Base-by-base conservation (phyloP, 2,888 invertebrate species). In the Rotaria magnacalcarata region DNA sequence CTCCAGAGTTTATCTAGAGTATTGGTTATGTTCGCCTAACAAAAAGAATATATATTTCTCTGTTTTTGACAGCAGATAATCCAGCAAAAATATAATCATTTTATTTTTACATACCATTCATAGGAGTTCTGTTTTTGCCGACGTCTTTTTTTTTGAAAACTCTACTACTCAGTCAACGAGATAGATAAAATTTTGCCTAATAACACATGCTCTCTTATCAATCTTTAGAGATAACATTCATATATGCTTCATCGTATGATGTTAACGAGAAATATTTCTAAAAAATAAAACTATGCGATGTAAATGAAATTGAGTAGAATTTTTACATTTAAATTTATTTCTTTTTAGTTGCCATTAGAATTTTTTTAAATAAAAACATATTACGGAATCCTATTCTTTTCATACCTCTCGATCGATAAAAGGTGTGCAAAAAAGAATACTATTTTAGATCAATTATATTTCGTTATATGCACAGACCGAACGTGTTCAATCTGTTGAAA, bases 401-500 rank as follows among this genome's bases (percentile, higher is more conserved):
- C 34, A 34, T 34, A 2, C 34, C 34, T 34, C 16, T 19, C 7
- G 11, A 6, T 16, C 16, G 34, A 67, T 34, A 19, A 19, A 41
- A 34, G 34, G 34, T 16, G 67, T 27, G 11, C 6, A 34, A 67
- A 67, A 67, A 19, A 67, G 19, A 67, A 16, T 16, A 2, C 67
- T 19, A 34, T 27, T 67, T 5, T 67, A 27, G 19, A 19, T 67
- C 27, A 67, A 19, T 14, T 34, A 67, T 67, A 34, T 67, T 67
- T 41, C 34, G 34, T 67, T 67, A 67, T 34, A 67, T 67, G 34
- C 34, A 67, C 67, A 67, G 27, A 67, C 34, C 27, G 67, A 67
- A 67, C 67, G 67, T 67, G 67, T 34, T 67, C 67, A 67, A 67
- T 67, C 67, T 67, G 7, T 19, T 67, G 27, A 67, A 67, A 67